Percentiles rank a stretch among this genome's conserved stretches.
These are phyloP conservation scores for Catharus fuscescens DNA, from an alignment of 2,113 vertebrate species.

Conservation along the genomic window DNA sequence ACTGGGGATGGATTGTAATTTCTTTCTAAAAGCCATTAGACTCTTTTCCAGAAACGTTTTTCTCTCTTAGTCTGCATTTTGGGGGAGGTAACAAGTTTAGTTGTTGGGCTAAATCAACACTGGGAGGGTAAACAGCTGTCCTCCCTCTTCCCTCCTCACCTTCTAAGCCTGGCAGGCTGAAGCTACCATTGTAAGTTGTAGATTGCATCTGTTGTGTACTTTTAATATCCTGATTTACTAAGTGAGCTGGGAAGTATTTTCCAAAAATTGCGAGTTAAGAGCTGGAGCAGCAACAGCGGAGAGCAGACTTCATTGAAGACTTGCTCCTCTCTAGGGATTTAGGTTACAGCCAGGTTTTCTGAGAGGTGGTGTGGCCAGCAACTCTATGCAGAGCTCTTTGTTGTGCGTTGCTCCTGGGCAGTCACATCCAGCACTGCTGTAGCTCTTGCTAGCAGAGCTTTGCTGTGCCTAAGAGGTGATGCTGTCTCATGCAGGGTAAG, in stretches of 20 bases:
- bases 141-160: neutral
- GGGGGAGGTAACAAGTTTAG: neutral
- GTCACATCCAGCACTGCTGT: neutral
- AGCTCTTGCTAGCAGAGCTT: neutral
- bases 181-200: neutral
- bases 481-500: neutral
- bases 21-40: neutral
- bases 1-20: neutral
- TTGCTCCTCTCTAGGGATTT: neutral
- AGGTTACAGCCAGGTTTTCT: neutral
- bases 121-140: accelerated
- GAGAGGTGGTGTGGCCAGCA: neutral
- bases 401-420: neutral
- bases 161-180: neutral
- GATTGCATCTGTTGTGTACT: neutral
- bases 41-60: neutral
- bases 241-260: neutral
- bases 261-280: neutral
- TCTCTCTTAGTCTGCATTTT: neutral
- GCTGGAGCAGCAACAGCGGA: neutral
- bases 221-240: neutral
- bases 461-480: neutral
- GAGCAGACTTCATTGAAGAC: neutral
- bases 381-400: accelerated
- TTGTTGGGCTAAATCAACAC: neutral